Base-by-base conservation (phyloP, 2,797 vertebrate species). In the Falco columbarius region DNA sequence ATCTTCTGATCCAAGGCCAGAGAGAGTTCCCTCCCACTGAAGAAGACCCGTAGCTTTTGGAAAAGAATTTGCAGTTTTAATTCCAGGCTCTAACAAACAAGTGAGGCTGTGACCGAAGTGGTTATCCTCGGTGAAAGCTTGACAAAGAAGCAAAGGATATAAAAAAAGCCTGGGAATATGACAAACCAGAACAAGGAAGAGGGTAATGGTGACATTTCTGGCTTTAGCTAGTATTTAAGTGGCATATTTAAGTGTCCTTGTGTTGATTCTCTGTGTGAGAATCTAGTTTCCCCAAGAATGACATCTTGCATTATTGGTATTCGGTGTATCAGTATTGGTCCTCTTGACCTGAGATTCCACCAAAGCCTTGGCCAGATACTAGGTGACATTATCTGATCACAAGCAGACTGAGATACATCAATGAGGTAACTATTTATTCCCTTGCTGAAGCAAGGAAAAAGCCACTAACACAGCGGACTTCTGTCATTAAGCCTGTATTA, bases 341-440 rank as follows among this genome's bases (percentile, higher is more conserved):
- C 89, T 83, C 16, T 42, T 81, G 66, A 83, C 68, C 58, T 5
- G 14, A 92, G 73, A 89, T 68, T 87, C 90, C 89, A 86, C 34
- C 61, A 85, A 81, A 89, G 86, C 63, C 46, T 23, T 83, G 54
- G 71, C 71, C 93, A 93, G 90, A 81, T 89, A 83, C 84, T 93
- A 65, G 38, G 59, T 85, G 90, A 71, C 79, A 81, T 86, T 67
- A 89, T 47, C 86, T 0, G 1, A 76, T 85, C 92, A 77, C 71
- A 84, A 81, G 61, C 54, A 76, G 81, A 90, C 49, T 32, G 62
- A 81, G 49, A 55, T 54, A 79, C 81, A 94, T 89, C 93, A 91
- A 92, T 81, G 81, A 90, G 59, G 66, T 58, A 68, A 65, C 62
- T 82, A 26, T 76, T 92, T 89, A 82, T 24, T 90, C 38, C 34